Conservation (phyloP, 1,140 invertebrate species). For the Trachymyrmex septentrionalis region DNA sequence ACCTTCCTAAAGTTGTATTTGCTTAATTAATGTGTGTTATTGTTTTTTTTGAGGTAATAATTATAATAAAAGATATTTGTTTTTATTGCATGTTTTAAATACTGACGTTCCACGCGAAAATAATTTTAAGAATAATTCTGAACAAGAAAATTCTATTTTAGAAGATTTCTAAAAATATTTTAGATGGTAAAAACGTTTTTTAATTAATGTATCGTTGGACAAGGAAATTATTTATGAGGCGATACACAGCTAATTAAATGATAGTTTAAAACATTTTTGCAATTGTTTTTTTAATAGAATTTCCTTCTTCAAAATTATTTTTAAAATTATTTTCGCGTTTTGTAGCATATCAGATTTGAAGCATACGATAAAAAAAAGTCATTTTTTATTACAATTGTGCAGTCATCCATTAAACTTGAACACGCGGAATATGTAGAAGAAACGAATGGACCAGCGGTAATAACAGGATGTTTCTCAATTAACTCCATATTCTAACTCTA, state of each 20-base stretch:
- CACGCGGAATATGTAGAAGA: neutral
- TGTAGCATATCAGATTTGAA: neutral
- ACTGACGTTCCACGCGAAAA: no score
- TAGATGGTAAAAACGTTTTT: no score
- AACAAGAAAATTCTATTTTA: no score
- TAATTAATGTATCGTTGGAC: no score
- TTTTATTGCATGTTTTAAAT: no score
- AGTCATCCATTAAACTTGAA: neutral
- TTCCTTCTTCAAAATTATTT: neutral
- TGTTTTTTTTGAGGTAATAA: neutral
- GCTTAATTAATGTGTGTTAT: neutral
- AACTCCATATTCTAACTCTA: conserved; percentile 9
- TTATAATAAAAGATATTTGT: no score
- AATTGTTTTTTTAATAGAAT: neutral
- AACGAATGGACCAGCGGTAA: neutral
- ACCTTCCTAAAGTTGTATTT: neutral
- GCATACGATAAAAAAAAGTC: neutral
- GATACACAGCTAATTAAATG: neutral
- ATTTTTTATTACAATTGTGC: neutral
- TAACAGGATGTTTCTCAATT: conserved; percentile 20
- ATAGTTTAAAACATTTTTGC: neutral
- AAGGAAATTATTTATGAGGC: no score
- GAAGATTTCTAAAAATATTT: no score
- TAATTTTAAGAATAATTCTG: no score
- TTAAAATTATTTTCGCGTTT: neutral